Conservation (phyloP, 2,888 invertebrate species). For the Apeira syringaria region DNA sequence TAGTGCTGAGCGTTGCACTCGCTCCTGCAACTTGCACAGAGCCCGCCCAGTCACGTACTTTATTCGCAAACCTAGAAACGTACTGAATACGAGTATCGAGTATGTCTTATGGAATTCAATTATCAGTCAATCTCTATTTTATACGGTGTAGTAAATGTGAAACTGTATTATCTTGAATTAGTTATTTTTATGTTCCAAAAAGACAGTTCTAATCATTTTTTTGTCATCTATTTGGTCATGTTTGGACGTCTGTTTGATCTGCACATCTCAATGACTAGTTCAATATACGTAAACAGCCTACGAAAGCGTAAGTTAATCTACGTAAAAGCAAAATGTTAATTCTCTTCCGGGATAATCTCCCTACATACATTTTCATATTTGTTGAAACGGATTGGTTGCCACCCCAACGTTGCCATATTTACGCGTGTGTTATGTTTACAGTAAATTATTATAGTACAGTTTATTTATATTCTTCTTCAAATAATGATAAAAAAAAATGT, state of each 20-base stretch:
- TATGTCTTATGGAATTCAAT: constrained; percentile 6
- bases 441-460: neutral
- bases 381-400: neutral
- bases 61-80: constrained; percentile 15
- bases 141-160: neutral
- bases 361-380: constrained; percentile 19
- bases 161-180: too few species aligned
- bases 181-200: too few species aligned
- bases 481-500: too few species aligned
- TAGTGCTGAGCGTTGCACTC: constrained; percentile 54
- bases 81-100: neutral
- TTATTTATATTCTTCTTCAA: too few species aligned
- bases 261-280: too few species aligned
- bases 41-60: constrained; percentile 32
- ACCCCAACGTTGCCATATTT: neutral
- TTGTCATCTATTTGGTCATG: too few species aligned
- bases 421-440: too few species aligned
- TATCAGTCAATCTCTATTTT: neutral
- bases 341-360: constrained; percentile 20
- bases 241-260: too few species aligned
- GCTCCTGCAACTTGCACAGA: constrained; percentile 40
- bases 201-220: too few species aligned
- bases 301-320: constrained; percentile 20
- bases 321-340: constrained; percentile 27
- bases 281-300: neutral